phyloP scores from a whole-genome alignment of 2,888 invertebrate genomes.

The Drosophila monieri region DNA sequence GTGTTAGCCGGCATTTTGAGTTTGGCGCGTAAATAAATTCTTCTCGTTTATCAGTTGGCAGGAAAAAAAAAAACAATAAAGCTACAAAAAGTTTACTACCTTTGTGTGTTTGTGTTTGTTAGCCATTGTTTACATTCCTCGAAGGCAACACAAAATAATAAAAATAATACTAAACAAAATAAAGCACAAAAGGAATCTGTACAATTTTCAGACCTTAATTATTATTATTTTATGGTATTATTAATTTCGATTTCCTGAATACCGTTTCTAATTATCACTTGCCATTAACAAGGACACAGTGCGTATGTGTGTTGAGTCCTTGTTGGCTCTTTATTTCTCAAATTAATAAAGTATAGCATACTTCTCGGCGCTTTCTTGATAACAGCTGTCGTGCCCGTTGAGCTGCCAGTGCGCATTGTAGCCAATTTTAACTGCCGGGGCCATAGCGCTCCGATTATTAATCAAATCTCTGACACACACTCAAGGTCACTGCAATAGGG shows the following conservation, averaged over 20 bases:
- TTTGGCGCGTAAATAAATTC: conserved; percentile 43
- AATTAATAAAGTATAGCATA: conserved; percentile 21
- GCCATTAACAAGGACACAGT: not conserved
- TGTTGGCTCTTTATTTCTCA: not conserved
- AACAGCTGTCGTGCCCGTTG: conserved; percentile 37
- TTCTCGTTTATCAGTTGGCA: conserved; percentile 25
- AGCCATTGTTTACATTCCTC: not conserved
- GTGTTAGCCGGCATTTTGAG: conserved; percentile 28
- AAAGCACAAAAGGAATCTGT: not conserved
- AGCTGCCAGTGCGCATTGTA: not conserved
- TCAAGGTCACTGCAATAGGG: conserved; percentile 15
- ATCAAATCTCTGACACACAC: conserved; percentile 20
- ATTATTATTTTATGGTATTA: conserved; percentile 6
- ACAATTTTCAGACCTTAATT: not conserved
- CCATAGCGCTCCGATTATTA: conserved; percentile 27
- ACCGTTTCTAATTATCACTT: conserved; percentile 7
- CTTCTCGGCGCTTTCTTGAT: conserved; percentile 3
- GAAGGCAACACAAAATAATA: not conserved
- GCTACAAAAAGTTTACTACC: conserved; percentile 2
- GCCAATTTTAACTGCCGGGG: conserved; percentile 9
- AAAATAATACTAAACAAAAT: not conserved
- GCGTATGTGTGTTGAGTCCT: conserved; percentile 8
- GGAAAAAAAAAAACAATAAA: not conserved
- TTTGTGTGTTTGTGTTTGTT: not conserved
- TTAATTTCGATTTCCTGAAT: conserved; percentile 5